Evolutionary conservation across 1,140 invertebrate species (phyloP), one percentile per base, ranked within the genome.

Genomic region (Magallana angulata): DNA sequence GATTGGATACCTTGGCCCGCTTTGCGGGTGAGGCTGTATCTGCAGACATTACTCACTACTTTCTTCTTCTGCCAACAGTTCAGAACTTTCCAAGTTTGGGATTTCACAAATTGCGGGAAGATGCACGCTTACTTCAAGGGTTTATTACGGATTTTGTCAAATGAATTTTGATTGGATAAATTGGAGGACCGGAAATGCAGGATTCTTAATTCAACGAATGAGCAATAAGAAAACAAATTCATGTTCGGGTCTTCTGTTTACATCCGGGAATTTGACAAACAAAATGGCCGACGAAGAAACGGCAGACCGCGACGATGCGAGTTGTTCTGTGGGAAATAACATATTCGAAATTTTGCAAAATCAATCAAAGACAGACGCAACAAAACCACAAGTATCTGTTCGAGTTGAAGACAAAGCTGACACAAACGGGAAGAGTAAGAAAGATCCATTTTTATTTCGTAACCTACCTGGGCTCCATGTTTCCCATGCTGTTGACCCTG

Each of bases 241-340:
- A 56, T 48, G n/a, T 58, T 24, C 71, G 83, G 36, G 1, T 12
- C 18, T 48, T 76, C 57, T 48, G 18, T 58, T 82, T 85, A 89
- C 89, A 92, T 92, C 92, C 88, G 89, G 91, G 91, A 16, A 87
- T 76, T 89, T 88, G 48, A 82, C 58, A 89, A 91, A 85, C 94
- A 96, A 96, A 94, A 96, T 96, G 96, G 95, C 95, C 93, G 95
- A 95, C 91, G 94, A 90, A 60, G 57, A 85, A 64, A 64, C 30
- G 56, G 85, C 88, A 68, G 80, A 88, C 71, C 84, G 89, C 57
- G 60, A 60, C 82, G 91, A 90, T 57, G 90, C 89, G 87, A 91
- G 85, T 48, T 89, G 62, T 60, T 76, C 24, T 11, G 18, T 11
- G 12, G 68, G 68, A 30, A 88, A 91, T 62, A 91, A 92, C 91